Percentiles rank a stretch among this genome's conserved stretches.
Conservation (phyloP, 2,797 vertebrate species). For the Otolemur crassicaudatus region DNA sequence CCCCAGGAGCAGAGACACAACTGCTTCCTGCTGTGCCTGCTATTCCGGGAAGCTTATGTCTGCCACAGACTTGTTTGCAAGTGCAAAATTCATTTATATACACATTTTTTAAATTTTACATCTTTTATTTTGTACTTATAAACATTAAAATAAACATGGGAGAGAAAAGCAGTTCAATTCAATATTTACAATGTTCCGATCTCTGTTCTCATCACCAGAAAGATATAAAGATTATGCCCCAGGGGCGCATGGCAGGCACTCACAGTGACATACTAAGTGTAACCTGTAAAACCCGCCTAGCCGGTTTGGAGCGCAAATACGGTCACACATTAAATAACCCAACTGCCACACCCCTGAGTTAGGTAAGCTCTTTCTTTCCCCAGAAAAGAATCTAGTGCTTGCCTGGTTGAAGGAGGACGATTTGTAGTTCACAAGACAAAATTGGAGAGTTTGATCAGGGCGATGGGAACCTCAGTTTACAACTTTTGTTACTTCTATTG, state of each 20-base stretch:
- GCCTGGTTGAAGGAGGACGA: not conserved
- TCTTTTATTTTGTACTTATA: not conserved
- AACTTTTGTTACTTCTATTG: not conserved
- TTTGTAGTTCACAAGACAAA: not conserved
- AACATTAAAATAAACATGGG: slow-evolving; percentile 23
- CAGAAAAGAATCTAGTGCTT: not conserved
- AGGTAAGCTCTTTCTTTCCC: not conserved
- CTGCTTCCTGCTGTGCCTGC: not conserved
- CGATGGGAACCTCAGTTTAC: not conserved
- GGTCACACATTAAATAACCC: not conserved
- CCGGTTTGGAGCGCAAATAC: not conserved
- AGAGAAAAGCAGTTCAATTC: not conserved
- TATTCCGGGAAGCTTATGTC: not conserved
- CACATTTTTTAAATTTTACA: not conserved
- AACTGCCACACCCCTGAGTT: not conserved
- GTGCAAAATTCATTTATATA: not conserved
- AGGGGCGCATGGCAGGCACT: not conserved
- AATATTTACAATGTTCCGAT: slow-evolving; percentile 10
- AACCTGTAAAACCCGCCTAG: not conserved
- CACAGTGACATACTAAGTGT: not conserved
- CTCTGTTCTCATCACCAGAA: not conserved
- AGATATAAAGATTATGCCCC: not conserved
- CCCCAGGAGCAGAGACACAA: not conserved
- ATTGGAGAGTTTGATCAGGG: not conserved
- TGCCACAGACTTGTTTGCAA: not conserved